Base-by-base conservation (phyloP, 2,113 vertebrate species). In the Myotis brandtii region DNA sequence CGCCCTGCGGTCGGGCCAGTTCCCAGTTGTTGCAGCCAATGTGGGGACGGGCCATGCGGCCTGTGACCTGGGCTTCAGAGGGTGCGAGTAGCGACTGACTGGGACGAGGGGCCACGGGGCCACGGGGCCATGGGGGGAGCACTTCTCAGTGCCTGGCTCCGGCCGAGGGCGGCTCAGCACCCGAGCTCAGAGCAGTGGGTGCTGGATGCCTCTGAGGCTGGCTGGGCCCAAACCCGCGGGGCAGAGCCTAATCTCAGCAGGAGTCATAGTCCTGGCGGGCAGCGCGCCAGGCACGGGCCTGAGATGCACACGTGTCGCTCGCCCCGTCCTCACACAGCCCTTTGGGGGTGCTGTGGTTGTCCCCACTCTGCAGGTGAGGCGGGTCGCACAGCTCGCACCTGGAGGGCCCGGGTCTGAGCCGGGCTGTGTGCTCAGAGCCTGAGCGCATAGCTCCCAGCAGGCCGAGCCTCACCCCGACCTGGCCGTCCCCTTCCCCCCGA, bases 301-400 rank as follows among this genome's bases (percentile, higher is more conserved):
- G 0, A 43, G 64, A 3, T 16, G 43, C 59, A 4, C 18, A 3
- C 2, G 37, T 0, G 1, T 46, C 10, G 9, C 40, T 79, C 34
- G 0, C 20, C 43, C 70, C 3, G 86, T 11, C 25, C 77, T 59
- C 27, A 2, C 1, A 5, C 18, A 6, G 3, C 67, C n/a, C 43
- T 27, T 7, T 20, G 67, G 46, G 20, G 67, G 12, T 13, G 14
- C 25, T 8, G 7, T 3, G 7, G 0, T 1, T 0, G 76, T 12
- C 43, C 25, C 67, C 43, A 25, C 25, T 27, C 48, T 5, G 3
- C 30, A 9, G 62, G 1, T 13, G 23, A 56, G 46, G 27, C 9
- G 6, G n/a, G 2, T 10, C 3, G 54, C 25, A 0, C 0, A 11
- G 66, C 46, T 11, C 5, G 59, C 10, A 8, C 23, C 10, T 1